Evolutionary conservation across 1,140 invertebrate genomes (phyloP).

Genomic region (Hyphantria cunea): DNA sequence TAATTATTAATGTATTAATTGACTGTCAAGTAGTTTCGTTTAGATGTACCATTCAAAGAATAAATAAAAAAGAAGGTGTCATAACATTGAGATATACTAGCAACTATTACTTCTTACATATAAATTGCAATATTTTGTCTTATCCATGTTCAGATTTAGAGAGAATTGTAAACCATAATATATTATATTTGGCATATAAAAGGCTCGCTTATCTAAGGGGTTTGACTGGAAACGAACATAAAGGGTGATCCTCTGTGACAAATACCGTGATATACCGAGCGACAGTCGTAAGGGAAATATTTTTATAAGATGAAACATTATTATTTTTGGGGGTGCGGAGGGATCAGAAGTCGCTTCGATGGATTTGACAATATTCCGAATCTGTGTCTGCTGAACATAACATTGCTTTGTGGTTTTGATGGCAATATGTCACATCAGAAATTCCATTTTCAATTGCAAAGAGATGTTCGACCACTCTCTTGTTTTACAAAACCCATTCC

Average conservation of each 20-base stretch:
- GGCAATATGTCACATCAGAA: constrained; percentile 14
- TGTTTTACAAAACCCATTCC: constrained; percentile 8
- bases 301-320: constrained; percentile 82
- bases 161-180: constrained; percentile 80
- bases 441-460: constrained; percentile 1
- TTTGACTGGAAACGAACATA: constrained; percentile 82
- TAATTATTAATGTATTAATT: too few species aligned
- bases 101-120: too few species aligned
- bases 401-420: constrained; percentile 37
- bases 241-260: constrained; percentile 82
- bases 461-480: constrained; percentile 9
- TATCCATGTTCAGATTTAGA: constrained; percentile 57
- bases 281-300: constrained; percentile 80
- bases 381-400: constrained; percentile 34
- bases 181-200: constrained; percentile 82
- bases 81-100: too few species aligned
- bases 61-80: too few species aligned
- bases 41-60: too few species aligned
- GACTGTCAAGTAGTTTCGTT: too few species aligned
- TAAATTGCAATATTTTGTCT: constrained; percentile 13
- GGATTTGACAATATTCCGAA: constrained; percentile 45
- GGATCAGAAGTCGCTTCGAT: constrained; percentile 67
- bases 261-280: constrained; percentile 80
- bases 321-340: constrained; percentile 76
- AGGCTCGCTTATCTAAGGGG: constrained; percentile 82